Conservation (phyloP, 2,888 invertebrate genomes). For the Selenia dentaria region DNA sequence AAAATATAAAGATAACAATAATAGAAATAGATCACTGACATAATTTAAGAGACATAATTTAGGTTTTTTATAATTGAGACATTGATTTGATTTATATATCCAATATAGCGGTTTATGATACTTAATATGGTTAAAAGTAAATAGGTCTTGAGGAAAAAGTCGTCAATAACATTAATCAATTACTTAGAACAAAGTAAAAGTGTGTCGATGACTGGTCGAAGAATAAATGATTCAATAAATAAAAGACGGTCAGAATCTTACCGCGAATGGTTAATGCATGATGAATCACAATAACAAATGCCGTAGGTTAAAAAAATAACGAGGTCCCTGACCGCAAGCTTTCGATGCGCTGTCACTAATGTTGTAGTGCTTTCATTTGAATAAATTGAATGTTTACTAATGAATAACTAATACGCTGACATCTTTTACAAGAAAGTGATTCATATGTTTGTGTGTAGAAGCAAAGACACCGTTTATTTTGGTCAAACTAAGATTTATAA, state of each 20-base stretch:
- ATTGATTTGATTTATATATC: conserved; percentile 3
- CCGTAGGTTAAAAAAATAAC: conserved; percentile 36
- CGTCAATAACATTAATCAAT: conserved; percentile 30
- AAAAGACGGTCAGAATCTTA: conserved; percentile 31
- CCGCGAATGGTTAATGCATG: conserved; percentile 37
- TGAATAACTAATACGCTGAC: conserved; percentile 27
- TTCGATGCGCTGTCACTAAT: conserved; percentile 37
- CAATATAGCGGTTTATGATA: conserved; percentile 1
- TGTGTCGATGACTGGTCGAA: conserved; percentile 33
- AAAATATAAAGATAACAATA: neutral
- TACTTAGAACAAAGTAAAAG: conserved; percentile 35
- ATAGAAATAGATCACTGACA: neutral
- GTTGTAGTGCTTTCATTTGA: conserved; percentile 35
- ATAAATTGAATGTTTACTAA: conserved; percentile 32
- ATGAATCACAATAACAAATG: conserved; percentile 45
- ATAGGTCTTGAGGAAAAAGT: conserved; percentile 23
- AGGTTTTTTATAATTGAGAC: too few species aligned
- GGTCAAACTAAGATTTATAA: conserved; percentile 16
- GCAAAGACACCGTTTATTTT: conserved; percentile 18
- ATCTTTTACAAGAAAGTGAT: conserved; percentile 24
- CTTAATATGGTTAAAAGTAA: conserved; percentile 1
- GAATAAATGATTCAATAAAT: conserved; percentile 37
- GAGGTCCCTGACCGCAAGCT: conserved; percentile 43
- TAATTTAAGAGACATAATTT: too few species aligned
- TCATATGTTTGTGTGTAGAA: conserved; percentile 14